A percentile compares a stretch with the other conserved stretches of the same genome.
Evolutionary conservation across 2,888 invertebrate species (phyloP).

Genomic region (Serrognathus titanus): DNA sequence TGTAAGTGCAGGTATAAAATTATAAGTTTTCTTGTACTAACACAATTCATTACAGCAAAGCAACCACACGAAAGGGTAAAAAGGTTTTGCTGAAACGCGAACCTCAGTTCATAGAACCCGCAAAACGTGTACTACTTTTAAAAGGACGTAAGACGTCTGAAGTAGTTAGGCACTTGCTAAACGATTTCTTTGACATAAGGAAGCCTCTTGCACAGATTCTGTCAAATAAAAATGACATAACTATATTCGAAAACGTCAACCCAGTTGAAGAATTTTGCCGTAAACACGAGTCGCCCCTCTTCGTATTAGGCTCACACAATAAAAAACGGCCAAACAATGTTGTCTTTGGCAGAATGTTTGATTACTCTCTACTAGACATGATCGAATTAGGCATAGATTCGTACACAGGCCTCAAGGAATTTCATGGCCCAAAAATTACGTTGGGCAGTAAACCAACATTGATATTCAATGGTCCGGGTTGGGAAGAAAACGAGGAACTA

Average conservation of each 20-base stretch:
- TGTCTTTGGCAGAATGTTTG: conserved; percentile 83
- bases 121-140: conserved; percentile 79
- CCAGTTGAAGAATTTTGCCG: conserved; percentile 73
- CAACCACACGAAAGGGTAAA: conserved; percentile 85
- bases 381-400: conserved; percentile 85
- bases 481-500: conserved; percentile 78
- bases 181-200: conserved; percentile 83
- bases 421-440: conserved; percentile 63
- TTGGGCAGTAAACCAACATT: conserved; percentile 85
- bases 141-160: conserved; percentile 80
- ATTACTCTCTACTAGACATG: conserved; percentile 91
- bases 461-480: conserved; percentile 86
- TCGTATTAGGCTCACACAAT: conserved; percentile 86
- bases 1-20: conserved; percentile 38
- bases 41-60: conserved; percentile 64
- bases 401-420: conserved; percentile 69
- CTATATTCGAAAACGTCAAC: conserved; percentile 88
- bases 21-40: not conserved
- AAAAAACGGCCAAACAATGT: conserved; percentile 95
- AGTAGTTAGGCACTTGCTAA: conserved; percentile 66
- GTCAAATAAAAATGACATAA: conserved; percentile 79
- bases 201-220: conserved; percentile 79
- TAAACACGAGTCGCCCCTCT: conserved; percentile 86
- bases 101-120: conserved; percentile 84
- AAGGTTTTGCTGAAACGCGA: conserved; percentile 75